Evolutionary conservation across 2,113 vertebrate species (phyloP).

Genomic region (Gallinago jamesoni): DNA sequence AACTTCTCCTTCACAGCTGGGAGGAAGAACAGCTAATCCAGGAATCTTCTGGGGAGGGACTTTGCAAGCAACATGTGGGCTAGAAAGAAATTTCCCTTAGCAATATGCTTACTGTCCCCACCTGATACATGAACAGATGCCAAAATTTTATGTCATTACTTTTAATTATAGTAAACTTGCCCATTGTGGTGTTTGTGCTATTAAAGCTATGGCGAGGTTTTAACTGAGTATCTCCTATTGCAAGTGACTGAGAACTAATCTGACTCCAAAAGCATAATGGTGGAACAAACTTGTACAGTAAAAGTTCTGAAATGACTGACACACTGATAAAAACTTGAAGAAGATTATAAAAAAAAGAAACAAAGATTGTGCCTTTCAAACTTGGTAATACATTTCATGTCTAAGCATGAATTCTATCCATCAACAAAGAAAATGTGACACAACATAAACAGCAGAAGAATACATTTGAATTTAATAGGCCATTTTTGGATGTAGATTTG

Average conservation of each 20-base stretch:
- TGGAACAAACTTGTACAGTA: neutral
- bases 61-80: neutral
- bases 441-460: neutral
- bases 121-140: neutral
- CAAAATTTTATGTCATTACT: neutral
- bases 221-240: neutral
- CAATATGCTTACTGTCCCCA: neutral
- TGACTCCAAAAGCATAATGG: neutral
- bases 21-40: neutral
- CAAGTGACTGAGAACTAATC: neutral
- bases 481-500: neutral
- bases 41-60: neutral
- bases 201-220: neutral
- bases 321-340: neutral
- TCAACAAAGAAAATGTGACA: neutral
- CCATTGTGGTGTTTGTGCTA: neutral
- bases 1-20: neutral
- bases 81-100: neutral
- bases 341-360: neutral
- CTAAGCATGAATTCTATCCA: neutral
- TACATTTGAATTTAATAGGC: neutral
- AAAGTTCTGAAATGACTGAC: neutral
- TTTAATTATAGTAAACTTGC: neutral
- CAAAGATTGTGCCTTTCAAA: neutral
- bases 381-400: neutral